Evolutionary conservation across 2,797 vertebrate genomes (phyloP).

Genomic region (Rhinophrynus dorsalis): DNA sequence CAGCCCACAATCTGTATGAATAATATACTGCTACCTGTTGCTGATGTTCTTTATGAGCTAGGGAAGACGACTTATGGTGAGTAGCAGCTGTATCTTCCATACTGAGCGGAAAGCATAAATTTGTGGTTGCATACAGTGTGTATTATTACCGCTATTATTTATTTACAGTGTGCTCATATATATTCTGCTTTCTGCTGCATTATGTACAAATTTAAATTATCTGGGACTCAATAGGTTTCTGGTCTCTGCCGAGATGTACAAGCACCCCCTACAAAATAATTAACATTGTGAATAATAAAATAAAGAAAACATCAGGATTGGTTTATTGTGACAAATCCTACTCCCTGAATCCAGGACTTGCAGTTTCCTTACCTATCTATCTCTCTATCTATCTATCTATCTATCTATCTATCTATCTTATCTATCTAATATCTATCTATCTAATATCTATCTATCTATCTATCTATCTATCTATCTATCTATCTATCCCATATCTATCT

Average conservation of each 20-base stretch:
- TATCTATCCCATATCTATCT: too few relatives aligned
- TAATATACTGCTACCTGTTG: constrained; percentile 16
- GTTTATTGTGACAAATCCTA: neutral
- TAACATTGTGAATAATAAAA: constrained; percentile 28
- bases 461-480: too few relatives aligned
- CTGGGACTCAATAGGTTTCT: neutral
- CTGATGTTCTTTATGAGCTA: constrained; percentile 20
- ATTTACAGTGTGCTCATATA: constrained; percentile 42
- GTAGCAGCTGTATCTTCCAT: neutral
- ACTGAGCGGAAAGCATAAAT: constrained; percentile 14
- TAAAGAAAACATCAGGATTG: neutral
- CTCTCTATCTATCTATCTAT: too few relatives aligned
- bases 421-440: too few relatives aligned
- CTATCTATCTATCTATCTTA: too few relatives aligned
- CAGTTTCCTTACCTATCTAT: too few relatives aligned
- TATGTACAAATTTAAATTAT: constrained; percentile 44
- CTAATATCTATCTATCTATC: too few relatives aligned
- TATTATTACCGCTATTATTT: constrained; percentile 46
- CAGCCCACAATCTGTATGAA: neutral
- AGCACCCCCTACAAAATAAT: constrained; percentile 9
- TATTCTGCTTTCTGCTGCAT: constrained; percentile 28
- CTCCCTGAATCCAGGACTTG: neutral
- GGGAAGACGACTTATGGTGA: constrained; percentile 1
- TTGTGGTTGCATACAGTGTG: constrained; percentile 23
- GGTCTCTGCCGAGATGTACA: constrained; percentile 6